phyloP scores from a whole-genome alignment of 2,888 invertebrate species.

The Laspeyria flexula region DNA sequence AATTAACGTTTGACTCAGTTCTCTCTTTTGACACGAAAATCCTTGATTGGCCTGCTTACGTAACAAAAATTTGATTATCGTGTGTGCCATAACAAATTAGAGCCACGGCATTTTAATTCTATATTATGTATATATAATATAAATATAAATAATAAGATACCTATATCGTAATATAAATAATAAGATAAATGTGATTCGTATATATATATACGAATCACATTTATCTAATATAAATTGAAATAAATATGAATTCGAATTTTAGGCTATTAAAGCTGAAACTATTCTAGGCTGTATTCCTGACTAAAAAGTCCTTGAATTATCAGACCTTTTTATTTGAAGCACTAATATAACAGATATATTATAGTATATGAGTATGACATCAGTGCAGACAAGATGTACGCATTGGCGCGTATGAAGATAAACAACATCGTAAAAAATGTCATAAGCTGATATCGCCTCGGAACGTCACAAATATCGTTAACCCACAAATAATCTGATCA shows the following conservation, averaged over 20 bases:
- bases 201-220: no score
- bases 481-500: no score
- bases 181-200: no score
- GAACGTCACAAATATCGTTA: background rate
- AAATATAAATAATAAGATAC: no score
- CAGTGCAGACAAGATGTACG: background rate
- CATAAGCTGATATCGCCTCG: background rate
- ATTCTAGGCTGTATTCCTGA: no score
- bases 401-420: background rate
- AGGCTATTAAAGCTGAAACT: no score
- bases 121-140: no score
- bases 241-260: no score
- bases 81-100: slow-evolving; percentile 49
- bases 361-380: background rate
- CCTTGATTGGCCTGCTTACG: slow-evolving; percentile 75
- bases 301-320: no score
- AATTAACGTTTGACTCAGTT: slow-evolving; percentile 75
- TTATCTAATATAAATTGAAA: no score
- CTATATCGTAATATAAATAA: no score
- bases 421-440: background rate
- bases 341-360: background rate
- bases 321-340: background rate
- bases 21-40: slow-evolving; percentile 69
- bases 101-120: slow-evolving; percentile 14
- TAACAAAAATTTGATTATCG: slow-evolving; percentile 64